These are phyloP conservation scores for Erebia palarica DNA, from an alignment of 2,888 invertebrate species.

Conservation along the genomic window DNA sequence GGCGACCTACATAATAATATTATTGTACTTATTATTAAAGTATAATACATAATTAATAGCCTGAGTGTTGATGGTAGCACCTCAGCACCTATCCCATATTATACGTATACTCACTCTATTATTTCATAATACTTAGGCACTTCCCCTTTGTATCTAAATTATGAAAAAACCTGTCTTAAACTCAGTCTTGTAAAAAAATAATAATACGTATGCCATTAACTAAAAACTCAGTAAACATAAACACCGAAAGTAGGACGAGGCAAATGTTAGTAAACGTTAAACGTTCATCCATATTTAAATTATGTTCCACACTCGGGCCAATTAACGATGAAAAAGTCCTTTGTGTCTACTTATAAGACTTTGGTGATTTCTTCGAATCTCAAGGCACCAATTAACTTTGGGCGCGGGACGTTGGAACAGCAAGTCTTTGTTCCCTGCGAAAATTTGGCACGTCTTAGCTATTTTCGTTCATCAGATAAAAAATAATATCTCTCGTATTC, in stretches of 20 bases:
- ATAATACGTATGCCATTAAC: no score
- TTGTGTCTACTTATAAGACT: slow-evolving; percentile 45
- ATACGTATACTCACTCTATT: no score
- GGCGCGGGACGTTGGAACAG: slow-evolving; percentile 55
- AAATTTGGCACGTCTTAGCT: slow-evolving; percentile 69
- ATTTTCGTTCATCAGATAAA: slow-evolving; percentile 61
- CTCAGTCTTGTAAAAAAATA: no score
- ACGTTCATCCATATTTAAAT: slow-evolving; percentile 31
- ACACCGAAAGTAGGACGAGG: slow-evolving; percentile 28
- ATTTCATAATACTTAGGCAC: no score
- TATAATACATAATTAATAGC: no score
- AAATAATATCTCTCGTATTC: slow-evolving; percentile 28
- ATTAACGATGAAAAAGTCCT: slow-evolving; percentile 45
- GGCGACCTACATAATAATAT: no score
- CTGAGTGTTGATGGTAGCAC: no score
- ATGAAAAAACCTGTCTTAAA: no score
- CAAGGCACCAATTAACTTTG: slow-evolving; percentile 62
- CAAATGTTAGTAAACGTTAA: slow-evolving; percentile 26
- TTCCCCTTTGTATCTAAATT: no score
- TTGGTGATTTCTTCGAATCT: slow-evolving; percentile 52
- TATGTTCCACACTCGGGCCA: slow-evolving; percentile 32
- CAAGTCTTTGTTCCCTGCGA: slow-evolving; percentile 61
- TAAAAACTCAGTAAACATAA: slow-evolving; percentile 16
- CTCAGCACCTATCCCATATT: no score
- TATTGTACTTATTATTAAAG: no score